Percentiles rank a stretch among this genome's conserved stretches.
These are phyloP conservation scores for Apodemia duryi DNA, from an alignment of 2,888 invertebrate genomes.

Conservation along the genomic window DNA sequence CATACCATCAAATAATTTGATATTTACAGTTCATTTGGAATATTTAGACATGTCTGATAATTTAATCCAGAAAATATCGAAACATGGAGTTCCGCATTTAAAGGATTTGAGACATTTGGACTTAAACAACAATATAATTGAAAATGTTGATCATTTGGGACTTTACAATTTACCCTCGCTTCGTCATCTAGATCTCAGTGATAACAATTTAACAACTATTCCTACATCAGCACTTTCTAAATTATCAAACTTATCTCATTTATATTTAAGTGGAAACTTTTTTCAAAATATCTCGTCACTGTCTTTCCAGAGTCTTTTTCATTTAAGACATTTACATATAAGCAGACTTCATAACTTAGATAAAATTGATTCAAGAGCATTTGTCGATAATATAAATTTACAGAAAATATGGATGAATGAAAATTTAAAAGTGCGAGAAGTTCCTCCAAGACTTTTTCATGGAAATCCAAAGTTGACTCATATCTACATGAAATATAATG, in stretches of 20 bases:
- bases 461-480: constrained; percentile 88
- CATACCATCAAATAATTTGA: constrained; percentile 84
- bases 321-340: constrained; percentile 84
- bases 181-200: constrained; percentile 86
- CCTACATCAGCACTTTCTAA: constrained; percentile 88
- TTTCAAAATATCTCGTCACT: constrained; percentile 85
- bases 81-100: constrained; percentile 85
- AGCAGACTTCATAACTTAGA: constrained; percentile 83
- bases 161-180: constrained; percentile 87
- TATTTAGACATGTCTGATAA: constrained; percentile 89
- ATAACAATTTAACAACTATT: constrained; percentile 89
- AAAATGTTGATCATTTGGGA: constrained; percentile 83
- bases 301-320: constrained; percentile 88
- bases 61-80: constrained; percentile 85
- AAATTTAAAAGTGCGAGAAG: constrained; percentile 84
- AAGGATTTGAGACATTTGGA: constrained; percentile 85
- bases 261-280: constrained; percentile 89
- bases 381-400: constrained; percentile 90
- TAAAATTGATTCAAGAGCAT: constrained; percentile 87
- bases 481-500: constrained; percentile 88
- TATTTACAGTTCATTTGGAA: constrained; percentile 83
- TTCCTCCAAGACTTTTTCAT: constrained; percentile 91
- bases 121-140: constrained; percentile 87
- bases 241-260: constrained; percentile 85
- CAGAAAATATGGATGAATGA: constrained; percentile 88